Evolutionary conservation across 2,888 invertebrate genomes (phyloP).

Genomic region (Keiferia lycopersicella): DNA sequence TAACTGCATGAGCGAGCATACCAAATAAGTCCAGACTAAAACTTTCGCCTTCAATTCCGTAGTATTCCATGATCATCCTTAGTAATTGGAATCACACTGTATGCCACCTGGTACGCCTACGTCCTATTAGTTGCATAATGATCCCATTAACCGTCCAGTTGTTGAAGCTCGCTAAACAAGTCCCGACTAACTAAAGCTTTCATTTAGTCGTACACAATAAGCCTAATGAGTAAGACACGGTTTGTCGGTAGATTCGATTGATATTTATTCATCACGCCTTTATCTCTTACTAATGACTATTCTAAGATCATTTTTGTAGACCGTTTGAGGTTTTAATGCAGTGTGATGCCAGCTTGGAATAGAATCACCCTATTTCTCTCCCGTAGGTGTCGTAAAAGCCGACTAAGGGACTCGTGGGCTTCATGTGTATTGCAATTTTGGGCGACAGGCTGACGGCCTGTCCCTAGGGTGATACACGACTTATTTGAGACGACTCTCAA

Average conservation of each 20-base stretch:
- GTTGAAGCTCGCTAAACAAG: constrained; percentile 25
- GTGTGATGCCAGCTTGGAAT: too few species aligned
- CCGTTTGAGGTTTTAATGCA: too few species aligned
- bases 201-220: constrained; percentile 36
- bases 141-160: not conserved
- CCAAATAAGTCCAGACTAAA: not conserved
- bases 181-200: constrained; percentile 28
- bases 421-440: too few species aligned
- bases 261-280: constrained; percentile 42
- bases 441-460: too few species aligned
- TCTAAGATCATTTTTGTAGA: too few species aligned
- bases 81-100: not conserved
- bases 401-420: too few species aligned
- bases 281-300: too few species aligned
- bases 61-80: not conserved
- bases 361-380: too few species aligned
- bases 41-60: not conserved
- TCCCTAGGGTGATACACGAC: too few species aligned
- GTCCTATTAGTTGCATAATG: constrained; percentile 1
- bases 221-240: constrained; percentile 46
- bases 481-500: too few species aligned
- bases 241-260: constrained; percentile 42
- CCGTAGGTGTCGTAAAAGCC: too few species aligned
- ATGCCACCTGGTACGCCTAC: not conserved
- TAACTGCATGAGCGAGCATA: too few species aligned